Base-by-base conservation (phyloP, 2,888 invertebrate genomes). In the Coleophora flavipennella region DNA sequence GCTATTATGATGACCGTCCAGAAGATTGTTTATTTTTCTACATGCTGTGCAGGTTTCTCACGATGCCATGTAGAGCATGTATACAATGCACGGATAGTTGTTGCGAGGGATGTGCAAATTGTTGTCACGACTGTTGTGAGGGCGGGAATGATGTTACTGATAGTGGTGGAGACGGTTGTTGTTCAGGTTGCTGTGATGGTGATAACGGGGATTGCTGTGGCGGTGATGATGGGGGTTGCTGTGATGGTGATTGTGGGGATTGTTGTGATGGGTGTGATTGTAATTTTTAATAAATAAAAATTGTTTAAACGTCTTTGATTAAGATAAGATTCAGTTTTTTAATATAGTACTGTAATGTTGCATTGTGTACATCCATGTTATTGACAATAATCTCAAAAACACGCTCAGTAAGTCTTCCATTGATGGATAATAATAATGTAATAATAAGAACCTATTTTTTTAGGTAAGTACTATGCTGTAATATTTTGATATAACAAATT, bases 81-180 rank as follows among this genome's bases (percentile, higher is more conserved):
- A 44, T 45, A 8, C 45, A 49, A 2, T 62, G 60, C 36, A 54
- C 57, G 0, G 60, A 64, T 3, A 35, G 13, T 0, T 60, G 57
- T 39, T 62, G 56, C 26, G 55, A 60, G 1, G 40, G 44, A 0
- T 65, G 59, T 38, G 62, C 60, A 0, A 40, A 45, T 26, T 55
- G 55, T 33, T 42, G 61, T 20, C 20, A 20, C 29, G 29, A 9
- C 2, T n/a, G 29, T 9, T 9, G n/a, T 29, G 33, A 32, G 9
- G 38, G 31, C 1, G 33, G 33, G 3, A 12, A 13, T 13, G 31
- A 20, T 25, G 35, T n/a, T 12, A 14, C n/a, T 14, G 31, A 29
- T 13, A 29, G 36, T 10, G 13, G n/a, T 29, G 29, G 8, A 3
- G 36, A 37, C 28, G 20, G n/a, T 33, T 33, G 33, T n/a, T 40